These are phyloP conservation scores for Petroica traversi DNA, from an alignment of 2,113 vertebrate species.

Conservation along the genomic window DNA sequence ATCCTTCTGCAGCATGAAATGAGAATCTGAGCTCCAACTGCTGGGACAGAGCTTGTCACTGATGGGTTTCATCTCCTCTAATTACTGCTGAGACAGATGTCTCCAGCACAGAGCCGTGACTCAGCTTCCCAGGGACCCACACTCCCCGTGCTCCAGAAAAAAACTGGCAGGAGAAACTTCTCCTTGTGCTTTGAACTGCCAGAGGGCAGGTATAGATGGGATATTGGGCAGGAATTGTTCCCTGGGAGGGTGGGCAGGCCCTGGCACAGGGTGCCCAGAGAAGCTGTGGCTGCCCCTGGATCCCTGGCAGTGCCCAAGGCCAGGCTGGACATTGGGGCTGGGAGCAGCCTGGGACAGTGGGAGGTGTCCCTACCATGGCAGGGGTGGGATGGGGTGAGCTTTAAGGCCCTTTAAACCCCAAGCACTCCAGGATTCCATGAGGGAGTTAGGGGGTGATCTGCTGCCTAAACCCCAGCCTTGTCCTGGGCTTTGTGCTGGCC, in stretches of 20 bases:
- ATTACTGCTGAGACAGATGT: neutral
- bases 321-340: neutral
- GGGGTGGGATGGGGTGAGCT: rapidly evolving
- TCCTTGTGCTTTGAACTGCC: neutral
- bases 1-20: constrained; percentile 11
- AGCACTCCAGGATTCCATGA: neutral
- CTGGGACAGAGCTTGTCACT: neutral
- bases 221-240: neutral
- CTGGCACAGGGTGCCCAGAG: neutral
- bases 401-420: neutral
- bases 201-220: rapidly evolving
- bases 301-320: neutral
- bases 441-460: neutral
- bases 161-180: rapidly evolving
- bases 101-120: neutral
- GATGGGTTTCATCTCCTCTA: neutral
- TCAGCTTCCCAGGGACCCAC: neutral
- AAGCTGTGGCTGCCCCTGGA: neutral
- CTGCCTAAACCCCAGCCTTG: neutral
- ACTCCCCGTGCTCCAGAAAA: neutral
- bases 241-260: neutral
- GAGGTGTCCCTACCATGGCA: neutral
- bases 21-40: neutral
- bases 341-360: neutral
- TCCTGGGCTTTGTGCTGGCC: neutral